Base-by-base conservation (phyloP, 1,140 invertebrate species). In the Lucilia cuprina region DNA sequence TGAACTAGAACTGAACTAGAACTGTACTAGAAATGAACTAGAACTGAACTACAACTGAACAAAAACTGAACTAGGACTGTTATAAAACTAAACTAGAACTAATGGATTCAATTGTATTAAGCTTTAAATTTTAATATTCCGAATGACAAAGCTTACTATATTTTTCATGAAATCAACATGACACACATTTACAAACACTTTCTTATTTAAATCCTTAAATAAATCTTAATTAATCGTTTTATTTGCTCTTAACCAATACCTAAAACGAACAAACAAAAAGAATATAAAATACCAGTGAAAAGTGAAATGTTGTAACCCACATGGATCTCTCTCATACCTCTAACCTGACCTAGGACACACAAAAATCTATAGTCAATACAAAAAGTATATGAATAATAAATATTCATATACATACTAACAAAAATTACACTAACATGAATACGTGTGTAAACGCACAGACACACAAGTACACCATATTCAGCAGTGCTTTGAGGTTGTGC, bases 321-420 rank as follows among this genome's bases (percentile, higher is more conserved):
- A 80, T 19, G 35, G 21, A 49, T n/a, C n/a, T n/a, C n/a, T 80
- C 77, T 49, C 77, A 80, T 49, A 80, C n/a, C 77, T 21, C 19
- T 80, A 49, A 49, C 77, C 77, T 80, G 77, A 80, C 77, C 77
- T 80, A 80, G 41, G 77, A 80, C 77, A 80, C 41, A 80, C 77
- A 80, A 49, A 80, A 80, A 80, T 80, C 77, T 49, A 49, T 49
- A 50, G 77, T 49, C 41, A 49, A 80, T 80, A 80, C n/a, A 21
- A 80, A 47, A 75, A 75, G 74, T 17, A 49, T 49, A 80, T 80
- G 77, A 80, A 80, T 49, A 80, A 49, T 49, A 80, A 80, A 80
- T 49, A 80, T 80, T 80, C 41, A 50, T 19, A 49, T 9, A n/a
- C 2, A 13, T n/a, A 80, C 77, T 41, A 41, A 35, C 34, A n/a